phyloP scores from a whole-genome alignment of 2,113 vertebrate species.

The Ahaetulla prasina region DNA sequence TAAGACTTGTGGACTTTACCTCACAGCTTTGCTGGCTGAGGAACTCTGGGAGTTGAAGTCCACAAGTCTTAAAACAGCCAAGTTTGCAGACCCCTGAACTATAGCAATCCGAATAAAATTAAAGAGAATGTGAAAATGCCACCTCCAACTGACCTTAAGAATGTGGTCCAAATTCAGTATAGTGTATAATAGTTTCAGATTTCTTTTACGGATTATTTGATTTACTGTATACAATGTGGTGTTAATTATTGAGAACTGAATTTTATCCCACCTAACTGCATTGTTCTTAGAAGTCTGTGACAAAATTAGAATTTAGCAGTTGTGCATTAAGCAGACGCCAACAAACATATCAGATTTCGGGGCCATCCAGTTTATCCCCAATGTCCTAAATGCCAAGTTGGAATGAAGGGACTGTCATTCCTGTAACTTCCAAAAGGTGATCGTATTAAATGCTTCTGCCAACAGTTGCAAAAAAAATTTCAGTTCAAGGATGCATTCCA shows the following conservation, averaged over 20 bases:
- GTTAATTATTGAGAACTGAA: not conserved
- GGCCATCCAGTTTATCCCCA: not conserved
- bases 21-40: too few species aligned
- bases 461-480: not conserved
- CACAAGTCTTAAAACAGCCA: too few species aligned
- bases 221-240: not conserved
- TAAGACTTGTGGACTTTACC: too few species aligned
- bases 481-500: not conserved
- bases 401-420: not conserved
- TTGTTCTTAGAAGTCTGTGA: not conserved
- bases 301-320: not conserved
- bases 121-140: not conserved
- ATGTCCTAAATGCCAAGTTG: not conserved
- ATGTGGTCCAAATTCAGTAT: not conserved
- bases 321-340: not conserved
- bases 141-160: not conserved
- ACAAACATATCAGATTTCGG: not conserved
- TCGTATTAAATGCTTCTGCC: not conserved
- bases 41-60: too few species aligned
- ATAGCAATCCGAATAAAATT: not conserved
- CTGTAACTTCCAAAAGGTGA: not conserved
- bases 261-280: not conserved
- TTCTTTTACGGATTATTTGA: not conserved
- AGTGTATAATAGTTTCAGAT: not conserved
- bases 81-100: too few species aligned